A percentile compares a stretch with the other conserved stretches of the same genome.
phyloP scores from a whole-genome alignment of 1,140 invertebrate species.

The Solenopsis invicta region DNA sequence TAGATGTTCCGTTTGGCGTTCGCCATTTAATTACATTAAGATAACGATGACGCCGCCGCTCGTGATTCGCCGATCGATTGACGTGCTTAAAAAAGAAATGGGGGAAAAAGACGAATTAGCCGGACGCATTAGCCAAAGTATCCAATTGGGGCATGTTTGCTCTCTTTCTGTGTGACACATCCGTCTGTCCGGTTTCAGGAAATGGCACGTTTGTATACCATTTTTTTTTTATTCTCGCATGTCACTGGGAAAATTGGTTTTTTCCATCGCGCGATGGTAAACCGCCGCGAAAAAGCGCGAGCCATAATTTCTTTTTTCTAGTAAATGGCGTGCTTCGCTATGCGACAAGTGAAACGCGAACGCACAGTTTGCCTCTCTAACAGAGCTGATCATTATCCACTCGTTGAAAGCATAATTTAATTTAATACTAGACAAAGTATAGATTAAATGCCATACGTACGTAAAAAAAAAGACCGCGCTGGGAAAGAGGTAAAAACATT shows the following conservation, averaged over 20 bases:
- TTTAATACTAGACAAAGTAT: not conserved
- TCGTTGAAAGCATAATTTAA: slow-evolving; percentile 25
- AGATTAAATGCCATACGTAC: not conserved
- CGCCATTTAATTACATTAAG: slow-evolving; percentile 38
- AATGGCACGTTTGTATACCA: slow-evolving; percentile 70
- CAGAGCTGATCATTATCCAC: slow-evolving; percentile 12
- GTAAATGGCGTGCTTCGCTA: slow-evolving; percentile 69
- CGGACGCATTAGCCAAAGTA: slow-evolving; percentile 60
- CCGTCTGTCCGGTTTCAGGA: slow-evolving; percentile 62
- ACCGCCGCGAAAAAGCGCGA: slow-evolving; percentile 70
- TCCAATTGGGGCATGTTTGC: slow-evolving; percentile 69
- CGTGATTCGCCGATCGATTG: not conserved
- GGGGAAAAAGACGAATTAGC: not conserved
- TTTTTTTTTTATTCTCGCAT: slow-evolving; percentile 60
- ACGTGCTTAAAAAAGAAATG: slow-evolving; percentile 5
- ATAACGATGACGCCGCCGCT: not conserved
- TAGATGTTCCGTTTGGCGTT: not conserved
- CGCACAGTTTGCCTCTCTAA: slow-evolving; percentile 52
- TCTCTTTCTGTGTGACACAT: slow-evolving; percentile 58
- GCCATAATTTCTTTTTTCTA: slow-evolving; percentile 46
- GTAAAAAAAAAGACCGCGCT: not conserved
- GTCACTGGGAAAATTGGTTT: slow-evolving; percentile 76
- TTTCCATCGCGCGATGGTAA: slow-evolving; percentile 71
- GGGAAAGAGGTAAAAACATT: not conserved
- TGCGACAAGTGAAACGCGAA: slow-evolving; percentile 63